phyloP scores from a whole-genome alignment of 2,888 invertebrate genomes.

The Arenicola marina region DNA sequence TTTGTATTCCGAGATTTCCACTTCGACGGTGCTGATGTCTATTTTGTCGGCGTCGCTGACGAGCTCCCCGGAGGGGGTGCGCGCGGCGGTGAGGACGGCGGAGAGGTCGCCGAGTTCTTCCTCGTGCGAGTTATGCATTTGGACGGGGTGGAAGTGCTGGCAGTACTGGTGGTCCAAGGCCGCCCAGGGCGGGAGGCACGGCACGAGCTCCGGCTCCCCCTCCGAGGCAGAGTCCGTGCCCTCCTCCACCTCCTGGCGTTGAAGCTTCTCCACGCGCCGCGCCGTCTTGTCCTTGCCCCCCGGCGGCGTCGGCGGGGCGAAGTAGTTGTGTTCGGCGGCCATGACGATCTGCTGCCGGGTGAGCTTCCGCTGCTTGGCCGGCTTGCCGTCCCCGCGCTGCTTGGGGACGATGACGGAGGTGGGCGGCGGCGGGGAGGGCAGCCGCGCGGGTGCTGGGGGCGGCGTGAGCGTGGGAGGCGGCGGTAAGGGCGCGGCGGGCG shows the following conservation, averaged over 20 bases:
- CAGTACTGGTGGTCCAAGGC: slow-evolving; percentile 12
- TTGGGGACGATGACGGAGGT: too few relatives aligned
- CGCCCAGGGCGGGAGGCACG: slow-evolving; percentile 28
- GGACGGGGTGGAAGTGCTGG: slow-evolving; percentile 12
- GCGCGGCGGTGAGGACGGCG: background rate
- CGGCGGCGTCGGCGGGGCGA: slow-evolving; percentile 34
- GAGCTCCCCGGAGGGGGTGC: background rate
- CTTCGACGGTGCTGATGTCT: background rate
- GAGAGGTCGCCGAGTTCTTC: background rate
- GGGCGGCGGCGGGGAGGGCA: background rate
- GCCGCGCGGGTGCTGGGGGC: background rate
- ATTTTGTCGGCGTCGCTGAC: background rate
- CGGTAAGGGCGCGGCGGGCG: background rate
- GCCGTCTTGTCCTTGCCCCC: background rate
- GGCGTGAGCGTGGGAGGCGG: background rate
- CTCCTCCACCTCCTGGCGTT: slow-evolving; percentile 33
- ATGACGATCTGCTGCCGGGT: slow-evolving; percentile 4
- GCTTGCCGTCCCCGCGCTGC: background rate
- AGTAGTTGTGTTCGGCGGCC: slow-evolving; percentile 54
- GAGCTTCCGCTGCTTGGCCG: slow-evolving; percentile 1
- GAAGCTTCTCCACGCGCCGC: slow-evolving; percentile 5
- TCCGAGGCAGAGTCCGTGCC: slow-evolving; percentile 51
- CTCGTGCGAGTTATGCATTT: too few relatives aligned
- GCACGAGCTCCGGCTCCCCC: slow-evolving; percentile 37
- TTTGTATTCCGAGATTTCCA: background rate